phyloP scores from a whole-genome alignment of 2,797 vertebrate genomes.

The Rachycentron canadum region DNA sequence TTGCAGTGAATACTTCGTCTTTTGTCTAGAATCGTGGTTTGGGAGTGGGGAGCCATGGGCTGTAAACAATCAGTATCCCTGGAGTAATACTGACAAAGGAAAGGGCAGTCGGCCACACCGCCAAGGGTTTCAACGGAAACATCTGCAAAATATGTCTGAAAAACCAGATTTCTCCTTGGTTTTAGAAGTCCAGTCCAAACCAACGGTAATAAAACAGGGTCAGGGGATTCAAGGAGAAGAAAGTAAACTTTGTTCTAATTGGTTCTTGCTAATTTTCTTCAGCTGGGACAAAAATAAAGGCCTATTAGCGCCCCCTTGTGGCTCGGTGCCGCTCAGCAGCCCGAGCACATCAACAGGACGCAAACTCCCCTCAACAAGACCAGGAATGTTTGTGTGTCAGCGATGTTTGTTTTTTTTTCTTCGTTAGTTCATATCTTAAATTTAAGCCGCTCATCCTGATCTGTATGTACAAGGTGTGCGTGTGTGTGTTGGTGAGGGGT shows the following conservation, averaged over 20 bases:
- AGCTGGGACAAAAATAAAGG: slow-evolving; percentile 71
- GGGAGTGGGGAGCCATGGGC: slow-evolving; percentile 82
- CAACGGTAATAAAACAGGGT: slow-evolving; percentile 46
- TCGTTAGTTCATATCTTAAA: slow-evolving; percentile 55
- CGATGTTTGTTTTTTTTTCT: slow-evolving; percentile 56
- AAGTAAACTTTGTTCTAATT: slow-evolving; percentile 65
- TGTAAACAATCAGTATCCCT: slow-evolving; percentile 90
- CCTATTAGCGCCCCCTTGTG: slow-evolving; percentile 74
- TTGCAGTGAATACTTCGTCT: slow-evolving; percentile 88
- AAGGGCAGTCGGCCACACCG: slow-evolving; percentile 88
- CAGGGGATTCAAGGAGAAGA: slow-evolving; percentile 57
- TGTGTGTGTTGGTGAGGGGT: slow-evolving; percentile 69
- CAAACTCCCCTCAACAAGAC: slow-evolving; percentile 76
- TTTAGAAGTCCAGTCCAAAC: slow-evolving; percentile 89
- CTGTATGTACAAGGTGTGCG: slow-evolving; percentile 89
- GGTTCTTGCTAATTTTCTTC: slow-evolving; percentile 65
- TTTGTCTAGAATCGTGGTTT: slow-evolving; percentile 82
- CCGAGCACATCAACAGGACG: slow-evolving; percentile 69
- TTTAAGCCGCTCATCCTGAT: slow-evolving; percentile 80
- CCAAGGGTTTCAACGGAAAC: slow-evolving; percentile 92
- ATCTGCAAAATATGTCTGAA: slow-evolving; percentile 88
- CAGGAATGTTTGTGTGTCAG: slow-evolving; percentile 86
- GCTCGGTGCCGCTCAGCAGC: slow-evolving; percentile 84
- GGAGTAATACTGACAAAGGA: slow-evolving; percentile 89
- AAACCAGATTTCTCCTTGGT: slow-evolving; percentile 91